Base-by-base conservation (phyloP, 2,888 invertebrate species). In the Apamea epomidion region DNA sequence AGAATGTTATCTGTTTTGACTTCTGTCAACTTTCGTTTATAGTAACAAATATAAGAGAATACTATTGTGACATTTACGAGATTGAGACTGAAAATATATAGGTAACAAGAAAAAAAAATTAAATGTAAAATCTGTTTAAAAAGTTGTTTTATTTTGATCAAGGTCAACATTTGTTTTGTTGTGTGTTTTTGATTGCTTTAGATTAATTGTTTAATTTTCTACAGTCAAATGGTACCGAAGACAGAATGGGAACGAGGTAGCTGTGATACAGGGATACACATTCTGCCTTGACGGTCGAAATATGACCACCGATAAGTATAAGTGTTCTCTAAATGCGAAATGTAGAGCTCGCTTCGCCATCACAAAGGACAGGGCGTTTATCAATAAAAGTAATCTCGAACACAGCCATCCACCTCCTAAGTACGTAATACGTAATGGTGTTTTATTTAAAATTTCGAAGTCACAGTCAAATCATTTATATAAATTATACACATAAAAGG, bases 231-330 rank as follows among this genome's bases (percentile, higher is more conserved):
- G 89, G 77, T 81, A 87, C 1, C 71, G 74, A 32, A 93, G 90
- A n/a, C 54, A 16, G 7, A 77, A 72, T 18, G 93, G 93, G 0
- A 92, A 90, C 25, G 80, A 82, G 37, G 37, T 93, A 60, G 91
- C 92, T 0, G 62, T 94, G 1, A 65, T 93, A 5, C 78, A 92
- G 0, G 91, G 93, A 0, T 94, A 86, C 80, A 91, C 93, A 0
- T 95, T 91, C 83, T 91, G 83, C 78, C 78, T 79, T 3, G 65
- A 80, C 29, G 51, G 42, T 1, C 67, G 74, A 42, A 54, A 16
- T 21, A 60, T 51, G n/a, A 12, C 62, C 8, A 82, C 82, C 0
- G 62, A 76, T 14, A 51, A 29, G 14, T 87, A 79, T 29, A 67
- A 54, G 3, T 87, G 87, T 48, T 62, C 78, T 8, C 0, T 3